A percentile compares a stretch with the other conserved stretches of the same genome.
Evolutionary conservation across 2,797 vertebrate genomes (phyloP).

Genomic region (Micropoecilia bifurca): DNA sequence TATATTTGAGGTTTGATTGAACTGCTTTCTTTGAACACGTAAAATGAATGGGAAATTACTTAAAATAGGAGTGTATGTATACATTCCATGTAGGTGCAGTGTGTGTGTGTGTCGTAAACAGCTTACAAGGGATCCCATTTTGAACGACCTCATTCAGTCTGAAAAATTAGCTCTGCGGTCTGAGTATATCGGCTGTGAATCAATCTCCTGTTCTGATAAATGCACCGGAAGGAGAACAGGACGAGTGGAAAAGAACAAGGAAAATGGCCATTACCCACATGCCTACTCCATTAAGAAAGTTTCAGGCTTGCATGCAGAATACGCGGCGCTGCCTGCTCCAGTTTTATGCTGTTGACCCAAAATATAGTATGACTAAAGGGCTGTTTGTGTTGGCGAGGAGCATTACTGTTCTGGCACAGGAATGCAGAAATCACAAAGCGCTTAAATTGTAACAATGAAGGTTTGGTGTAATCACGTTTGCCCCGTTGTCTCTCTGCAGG

Average conservation of each 20-base stretch:
- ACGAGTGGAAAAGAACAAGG: not conserved
- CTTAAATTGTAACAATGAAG: not conserved
- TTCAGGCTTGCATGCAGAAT: not conserved
- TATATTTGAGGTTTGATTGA: not conserved
- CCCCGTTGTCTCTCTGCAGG: conserved; percentile 47
- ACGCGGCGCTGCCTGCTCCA: not conserved
- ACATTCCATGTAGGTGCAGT: not conserved
- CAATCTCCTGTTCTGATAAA: not conserved
- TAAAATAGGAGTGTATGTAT: not conserved
- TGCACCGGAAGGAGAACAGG: not conserved
- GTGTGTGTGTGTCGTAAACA: not conserved
- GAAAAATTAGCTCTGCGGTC: not conserved
- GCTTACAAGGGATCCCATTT: not conserved
- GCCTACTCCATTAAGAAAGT: not conserved
- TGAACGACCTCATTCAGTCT: conserved; percentile 4
- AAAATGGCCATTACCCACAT: not conserved
- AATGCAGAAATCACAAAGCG: not conserved
- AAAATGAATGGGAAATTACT: not conserved
- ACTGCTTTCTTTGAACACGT: not conserved
- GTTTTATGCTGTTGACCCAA: not conserved
- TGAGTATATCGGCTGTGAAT: not conserved
- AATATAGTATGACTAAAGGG: conserved; percentile 3
- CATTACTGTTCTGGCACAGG: not conserved
- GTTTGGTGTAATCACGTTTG: not conserved
- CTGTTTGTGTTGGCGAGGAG: not conserved